Evolutionary conservation across 2,888 invertebrate species (phyloP).

Genomic region (Drosophila kanekoi): DNA sequence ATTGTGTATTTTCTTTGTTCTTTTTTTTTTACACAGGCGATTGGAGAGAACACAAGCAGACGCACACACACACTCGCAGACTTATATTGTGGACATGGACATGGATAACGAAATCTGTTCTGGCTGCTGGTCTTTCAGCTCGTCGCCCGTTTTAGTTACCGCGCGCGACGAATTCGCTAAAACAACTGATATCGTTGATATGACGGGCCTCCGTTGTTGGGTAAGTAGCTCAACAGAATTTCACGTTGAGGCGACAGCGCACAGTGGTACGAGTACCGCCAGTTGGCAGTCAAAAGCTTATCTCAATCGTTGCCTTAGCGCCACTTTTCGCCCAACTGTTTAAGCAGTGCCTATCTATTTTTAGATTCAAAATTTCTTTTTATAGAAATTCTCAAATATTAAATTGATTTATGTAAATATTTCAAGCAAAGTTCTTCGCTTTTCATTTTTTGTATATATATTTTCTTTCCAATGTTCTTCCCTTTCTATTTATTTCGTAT

Average conservation of each 20-base stretch:
- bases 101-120: constrained; percentile 40
- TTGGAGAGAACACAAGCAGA: constrained; percentile 29
- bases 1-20: constrained; percentile 12
- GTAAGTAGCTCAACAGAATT: constrained; percentile 68
- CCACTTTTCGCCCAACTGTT: neutral
- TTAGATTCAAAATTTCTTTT: too few relatives aligned
- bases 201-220: constrained; percentile 75
- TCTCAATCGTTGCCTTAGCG: neutral
- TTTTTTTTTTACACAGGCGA: constrained; percentile 29
- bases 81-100: constrained; percentile 48
- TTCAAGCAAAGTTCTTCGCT: too few relatives aligned
- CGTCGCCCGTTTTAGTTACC: constrained; percentile 51
- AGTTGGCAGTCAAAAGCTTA: constrained; percentile 1
- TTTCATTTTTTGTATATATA: too few relatives aligned
- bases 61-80: constrained; percentile 15
- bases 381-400: too few relatives aligned
- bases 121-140: constrained; percentile 25
- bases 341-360: too few relatives aligned
- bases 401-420: too few relatives aligned
- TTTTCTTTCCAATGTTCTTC: too few relatives aligned
- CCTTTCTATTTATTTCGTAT: too few relatives aligned
- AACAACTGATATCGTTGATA: constrained; percentile 81
- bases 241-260: constrained; percentile 53
- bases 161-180: constrained; percentile 78
- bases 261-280: constrained; percentile 30